Evolutionary conservation across 2,888 invertebrate genomes (phyloP), one percentile per base, ranked within the genome.

Genomic region (Spodoptera picta): DNA sequence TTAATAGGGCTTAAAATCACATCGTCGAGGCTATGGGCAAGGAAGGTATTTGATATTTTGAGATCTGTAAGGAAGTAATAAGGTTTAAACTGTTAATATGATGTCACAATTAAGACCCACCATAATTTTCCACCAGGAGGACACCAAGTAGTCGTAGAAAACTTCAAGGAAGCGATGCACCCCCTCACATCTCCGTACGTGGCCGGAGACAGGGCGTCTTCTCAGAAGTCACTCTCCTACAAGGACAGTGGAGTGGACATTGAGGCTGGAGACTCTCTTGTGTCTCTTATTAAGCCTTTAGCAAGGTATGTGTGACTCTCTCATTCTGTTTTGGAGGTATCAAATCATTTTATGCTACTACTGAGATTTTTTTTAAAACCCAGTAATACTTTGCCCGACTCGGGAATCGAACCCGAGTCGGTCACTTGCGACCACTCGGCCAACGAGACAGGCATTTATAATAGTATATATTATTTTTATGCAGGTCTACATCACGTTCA

Each of bases 221-320:
- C 92, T 49, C 79, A 86, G 83, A 84, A 91, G 55, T 87, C 91
- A 0, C 94, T 96, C 75, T 97, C 98, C 0, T 99, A 99, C 92
- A 97, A 97, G 82, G 96, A 96, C 83, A 96, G 97, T 81, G 99
- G 99, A 0, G 99, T 99, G 0, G 97, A 98, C 86, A 98, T 99
- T 64, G 96, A 96, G 57, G 98, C 98, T 1, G 98, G 98, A 0
- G 97, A 98, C 87, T 95, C 96, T 2, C 95, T 99, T 5, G 97
- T 99, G 0, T 95, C 96, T 0, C 92, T 95, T 77, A 98, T 98
- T 81, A 97, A 97, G 82, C 96, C 96, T 6, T 77, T 96, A 41
- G 94, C 94, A 3, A 92, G 93, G 93, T 92, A 58, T 74, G 77
- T 71, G 3, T 27, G 5, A 6, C 5, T 36, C 4, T 6, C 12